Evolutionary conservation across 2,888 invertebrate genomes (phyloP), one percentile per base, ranked within the genome.

Genomic region (Crocallis elinguaria): DNA sequence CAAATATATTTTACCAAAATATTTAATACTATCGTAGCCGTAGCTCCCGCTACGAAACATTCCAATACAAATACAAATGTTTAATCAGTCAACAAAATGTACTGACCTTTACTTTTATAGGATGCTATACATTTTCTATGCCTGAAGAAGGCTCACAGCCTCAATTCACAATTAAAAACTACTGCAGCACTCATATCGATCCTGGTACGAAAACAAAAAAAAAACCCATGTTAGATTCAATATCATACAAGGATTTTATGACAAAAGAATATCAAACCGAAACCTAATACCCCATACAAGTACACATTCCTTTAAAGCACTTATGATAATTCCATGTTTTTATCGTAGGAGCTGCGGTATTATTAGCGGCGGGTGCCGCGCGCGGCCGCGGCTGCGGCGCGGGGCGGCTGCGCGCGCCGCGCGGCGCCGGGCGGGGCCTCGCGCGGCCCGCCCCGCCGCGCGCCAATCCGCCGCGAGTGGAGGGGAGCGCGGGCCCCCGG

Each of bases 261-360:
- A 60, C 54, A 58, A 56, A 49, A 57, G 52, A 49, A 60, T 56
- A 58, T 53, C 43, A 53, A 53, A 63, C 62, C 60, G 60, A 55
- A 63, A 60, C 52, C 53, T 50, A 61, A 64, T 62, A 66, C 58
- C 78, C 65, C 77, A 81, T 84, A 84, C 85, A 78, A 83, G 81
- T 81, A 85, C 86, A 88, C 81, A 84, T 86, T 82, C 76, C 79
- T 75, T 76, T 82, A 84, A 84, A 84, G 82, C 90, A 90, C 88
- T 88, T 86, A 84, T 84, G 85, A 86, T 86, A 86, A 87, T 88
- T 88, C 83, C 88, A 86, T 88, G 87, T 88, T 88, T 89, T 89
- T 88, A 87, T 88, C 88, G 87, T 75, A 76, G 77, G 80, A 82
- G 84, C 79, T 79, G 85, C 82, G 86, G 84, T 87, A 84, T 86